These are phyloP conservation scores for Ectemnius lituratus DNA, from an alignment of 2,888 invertebrate genomes.

Conservation along the genomic window DNA sequence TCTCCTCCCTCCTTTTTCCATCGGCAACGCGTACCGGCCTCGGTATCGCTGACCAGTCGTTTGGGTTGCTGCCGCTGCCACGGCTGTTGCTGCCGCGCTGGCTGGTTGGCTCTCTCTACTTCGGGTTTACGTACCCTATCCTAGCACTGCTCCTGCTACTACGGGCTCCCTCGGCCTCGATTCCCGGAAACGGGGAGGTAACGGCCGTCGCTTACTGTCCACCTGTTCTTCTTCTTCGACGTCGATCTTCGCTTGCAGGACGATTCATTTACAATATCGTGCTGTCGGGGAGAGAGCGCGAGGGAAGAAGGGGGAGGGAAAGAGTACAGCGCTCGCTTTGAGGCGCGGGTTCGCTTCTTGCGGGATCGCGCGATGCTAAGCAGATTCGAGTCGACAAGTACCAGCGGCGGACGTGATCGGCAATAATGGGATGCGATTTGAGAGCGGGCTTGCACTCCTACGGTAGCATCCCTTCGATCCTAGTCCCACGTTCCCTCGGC, in stretches of 20 bases:
- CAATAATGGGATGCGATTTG: slow-evolving; percentile 28
- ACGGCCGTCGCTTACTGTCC: slow-evolving; percentile 57
- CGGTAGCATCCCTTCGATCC: not conserved
- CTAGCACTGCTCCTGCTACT: slow-evolving; percentile 13
- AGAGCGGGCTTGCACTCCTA: slow-evolving; percentile 10
- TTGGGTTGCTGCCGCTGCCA: slow-evolving; percentile 46
- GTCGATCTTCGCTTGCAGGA: slow-evolving; percentile 33
- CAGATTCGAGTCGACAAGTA: slow-evolving; percentile 8
- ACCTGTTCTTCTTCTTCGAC: slow-evolving; percentile 56
- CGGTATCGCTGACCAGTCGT: slow-evolving; percentile 32
- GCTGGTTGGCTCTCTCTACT: slow-evolving; percentile 4
- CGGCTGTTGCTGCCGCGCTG: not conserved
- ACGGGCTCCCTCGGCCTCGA: slow-evolving; percentile 21
- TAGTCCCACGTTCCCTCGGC: slow-evolving; percentile 32
- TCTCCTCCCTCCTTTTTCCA: slow-evolving; percentile 48
- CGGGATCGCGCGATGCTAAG: slow-evolving; percentile 13
- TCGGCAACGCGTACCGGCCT: slow-evolving; percentile 47
- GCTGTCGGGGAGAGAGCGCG: not conserved
- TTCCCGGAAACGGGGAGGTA: slow-evolving; percentile 61
- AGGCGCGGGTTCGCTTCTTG: slow-evolving; percentile 22
- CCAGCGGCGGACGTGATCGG: slow-evolving; percentile 4
- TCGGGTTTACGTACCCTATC: slow-evolving; percentile 42
- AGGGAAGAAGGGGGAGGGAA: not conserved
- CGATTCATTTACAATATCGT: slow-evolving; percentile 54
- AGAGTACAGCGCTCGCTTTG: slow-evolving; percentile 11